Base-by-base conservation (phyloP, 2,797 vertebrate genomes). In the Neomorphus geoffroyi region DNA sequence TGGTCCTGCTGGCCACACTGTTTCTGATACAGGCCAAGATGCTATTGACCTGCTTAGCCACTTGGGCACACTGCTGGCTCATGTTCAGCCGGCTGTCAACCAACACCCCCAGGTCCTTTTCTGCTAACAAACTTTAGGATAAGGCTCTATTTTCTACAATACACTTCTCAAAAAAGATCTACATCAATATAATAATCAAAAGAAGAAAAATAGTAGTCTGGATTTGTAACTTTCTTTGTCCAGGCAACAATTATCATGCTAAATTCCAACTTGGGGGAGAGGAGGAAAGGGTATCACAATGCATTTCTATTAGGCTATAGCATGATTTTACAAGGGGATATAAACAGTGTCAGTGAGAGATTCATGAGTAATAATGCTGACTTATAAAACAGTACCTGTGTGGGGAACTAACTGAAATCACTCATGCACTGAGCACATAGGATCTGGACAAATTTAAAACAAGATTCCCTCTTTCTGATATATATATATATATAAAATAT, bases 381-480 rank as follows among this genome's bases (percentile, higher is more conserved):
- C 6, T 32, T 74, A 45, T 43, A 11, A 45, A 79, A 67, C 0
- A 3, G 23, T 19, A 45, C 24, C 17, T 61, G 6, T 1, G 1
- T 1, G 13, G 15, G 28, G 21, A 92, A 35, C 16, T 13, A 48
- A 45, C 17, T 80, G 11, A 77, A 60, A 16, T 45, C 21, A 28
- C 46, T 80, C 26, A 26, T 64, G 28, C 22, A 11, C 32, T 7
- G 45, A 48, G 27, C 46, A 56, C 0, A 0, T 6, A 53, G 45
- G n/a, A 92, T 30, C 24, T 50, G n/a, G 16, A 46, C 45, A 70
- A 24, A 45, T 10, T 9, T 53, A 43, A 70, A 53, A 50, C 18
- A 72, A 33, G 8, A 18, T 30, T 65, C 70, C 41, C 33, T 79
- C 60, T 51, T 80, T 66, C 41, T 56, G 18, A 23, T 4, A 15